Evolutionary conservation across 2,797 vertebrate genomes (phyloP).

Genomic region (Bradypus variegatus): DNA sequence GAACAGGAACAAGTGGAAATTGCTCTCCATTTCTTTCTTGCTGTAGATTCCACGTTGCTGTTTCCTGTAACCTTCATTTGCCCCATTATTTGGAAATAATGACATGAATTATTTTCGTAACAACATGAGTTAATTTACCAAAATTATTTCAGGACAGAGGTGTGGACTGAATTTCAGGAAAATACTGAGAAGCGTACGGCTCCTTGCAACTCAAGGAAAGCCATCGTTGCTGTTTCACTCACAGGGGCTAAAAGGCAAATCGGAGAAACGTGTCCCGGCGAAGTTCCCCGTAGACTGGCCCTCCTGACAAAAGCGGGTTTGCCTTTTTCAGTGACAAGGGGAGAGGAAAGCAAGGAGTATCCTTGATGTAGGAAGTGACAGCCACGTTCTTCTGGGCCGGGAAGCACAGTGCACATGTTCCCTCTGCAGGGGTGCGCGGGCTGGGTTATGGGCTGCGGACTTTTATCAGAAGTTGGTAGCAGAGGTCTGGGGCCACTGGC

Average conservation of each 20-base stretch:
- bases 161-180: not conserved
- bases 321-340: not conserved
- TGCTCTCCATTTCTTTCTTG: accelerated
- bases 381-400: not conserved
- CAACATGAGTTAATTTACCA: not conserved
- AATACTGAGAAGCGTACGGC: not conserved
- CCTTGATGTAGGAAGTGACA: not conserved
- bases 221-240: accelerated
- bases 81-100: not conserved
- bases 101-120: not conserved
- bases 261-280: not conserved
- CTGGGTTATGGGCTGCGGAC: constrained; percentile 21
- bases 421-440: not conserved
- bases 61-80: not conserved
- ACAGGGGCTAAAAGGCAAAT: not conserved
- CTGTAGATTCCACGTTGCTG: not conserved
- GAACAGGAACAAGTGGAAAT: not conserved
- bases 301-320: too few relatives aligned
- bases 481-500: not conserved
- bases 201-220: not conserved
- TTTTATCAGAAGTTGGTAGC: constrained; percentile 49
- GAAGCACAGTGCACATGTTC: constrained; percentile 45
- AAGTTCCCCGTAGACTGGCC: not conserved
- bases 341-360: not conserved
- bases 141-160: not conserved